Evolutionary conservation across 37 sponge, comb jelly and placozoan genomes (phyloP).

Genomic region (Chondrilla cf. caribensis): DNA sequence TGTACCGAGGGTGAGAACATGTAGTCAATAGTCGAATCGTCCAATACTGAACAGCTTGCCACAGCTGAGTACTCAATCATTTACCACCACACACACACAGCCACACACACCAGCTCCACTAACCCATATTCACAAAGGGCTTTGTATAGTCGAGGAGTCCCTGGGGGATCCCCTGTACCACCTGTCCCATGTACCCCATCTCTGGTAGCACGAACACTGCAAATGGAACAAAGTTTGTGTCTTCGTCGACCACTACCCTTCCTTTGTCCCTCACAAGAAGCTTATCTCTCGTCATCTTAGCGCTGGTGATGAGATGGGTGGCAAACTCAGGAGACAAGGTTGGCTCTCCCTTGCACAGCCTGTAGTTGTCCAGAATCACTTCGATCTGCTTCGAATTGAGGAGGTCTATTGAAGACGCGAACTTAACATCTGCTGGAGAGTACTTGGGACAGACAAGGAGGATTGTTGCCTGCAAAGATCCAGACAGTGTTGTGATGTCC

Average conservation of each 20-base stretch:
- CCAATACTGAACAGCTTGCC: too few relatives aligned
- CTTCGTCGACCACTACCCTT: slow-evolving; percentile 48
- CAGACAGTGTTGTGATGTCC: background rate
- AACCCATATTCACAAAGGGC: slow-evolving; percentile 36
- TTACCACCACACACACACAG: background rate
- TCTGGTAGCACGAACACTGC: slow-evolving; percentile 54
- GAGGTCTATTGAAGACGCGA: background rate
- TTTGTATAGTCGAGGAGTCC: slow-evolving; percentile 51
- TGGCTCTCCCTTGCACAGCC: slow-evolving; percentile 19
- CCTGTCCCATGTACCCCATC: slow-evolving; percentile 62
- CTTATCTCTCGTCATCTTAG: slow-evolving; percentile 37
- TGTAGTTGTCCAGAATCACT: slow-evolving; percentile 40
- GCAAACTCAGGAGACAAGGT: slow-evolving; percentile 21
- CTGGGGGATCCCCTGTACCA: slow-evolving; percentile 51
- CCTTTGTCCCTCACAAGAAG: slow-evolving; percentile 21
- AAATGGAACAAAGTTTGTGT: slow-evolving; percentile 28
- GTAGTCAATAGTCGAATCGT: too few relatives aligned
- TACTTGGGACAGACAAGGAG: slow-evolving; percentile 15
- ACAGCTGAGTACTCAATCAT: too few relatives aligned
- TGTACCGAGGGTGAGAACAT: background rate
- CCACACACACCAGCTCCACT: background rate
- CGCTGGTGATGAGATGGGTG: background rate
- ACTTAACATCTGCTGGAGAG: background rate
- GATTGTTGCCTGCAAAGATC: slow-evolving; percentile 10
- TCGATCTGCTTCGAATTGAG: slow-evolving; percentile 45